Evolutionary conservation across 2,113 vertebrate species (phyloP).

Genomic region (Seriola aureovittata): DNA sequence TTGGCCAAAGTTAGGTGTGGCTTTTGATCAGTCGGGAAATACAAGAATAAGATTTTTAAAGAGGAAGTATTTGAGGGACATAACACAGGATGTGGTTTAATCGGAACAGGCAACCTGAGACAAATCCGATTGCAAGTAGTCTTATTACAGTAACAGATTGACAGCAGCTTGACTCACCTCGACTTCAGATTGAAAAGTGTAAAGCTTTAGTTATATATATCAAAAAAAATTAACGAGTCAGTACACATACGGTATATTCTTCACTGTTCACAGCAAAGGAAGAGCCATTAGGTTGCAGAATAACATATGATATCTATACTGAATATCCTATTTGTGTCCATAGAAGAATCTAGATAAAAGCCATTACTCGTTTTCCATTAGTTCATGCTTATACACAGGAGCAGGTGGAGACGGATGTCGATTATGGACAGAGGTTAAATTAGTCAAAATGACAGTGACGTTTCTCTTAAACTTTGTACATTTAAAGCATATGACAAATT

Average conservation of each 20-base stretch:
- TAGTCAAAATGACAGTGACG: background rate
- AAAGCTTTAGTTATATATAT: constrained; percentile 10
- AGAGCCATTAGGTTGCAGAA: background rate
- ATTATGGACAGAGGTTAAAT: background rate
- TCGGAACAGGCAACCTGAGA: constrained; percentile 26
- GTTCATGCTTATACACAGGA: background rate
- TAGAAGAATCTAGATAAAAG: background rate
- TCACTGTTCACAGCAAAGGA: background rate
- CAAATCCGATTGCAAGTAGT: constrained; percentile 28
- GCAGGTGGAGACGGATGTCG: background rate
- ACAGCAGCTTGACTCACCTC: constrained; percentile 1
- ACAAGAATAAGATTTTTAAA: constrained; percentile 2
- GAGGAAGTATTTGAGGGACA: constrained; percentile 13
- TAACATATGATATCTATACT: background rate
- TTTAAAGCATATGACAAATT: background rate
- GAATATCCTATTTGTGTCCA: background rate
- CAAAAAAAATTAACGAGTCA: background rate
- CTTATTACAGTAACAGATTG: constrained; percentile 8
- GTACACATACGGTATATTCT: background rate
- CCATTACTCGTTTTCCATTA: background rate
- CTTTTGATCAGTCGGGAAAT: constrained; percentile 12
- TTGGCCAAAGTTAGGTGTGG: background rate
- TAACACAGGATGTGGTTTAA: constrained; percentile 23
- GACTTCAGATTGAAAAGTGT: constrained; percentile 1
- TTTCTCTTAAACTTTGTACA: background rate